Evolutionary conservation across 2,888 invertebrate genomes (phyloP).

Genomic region (Andricus quercusramuli): DNA sequence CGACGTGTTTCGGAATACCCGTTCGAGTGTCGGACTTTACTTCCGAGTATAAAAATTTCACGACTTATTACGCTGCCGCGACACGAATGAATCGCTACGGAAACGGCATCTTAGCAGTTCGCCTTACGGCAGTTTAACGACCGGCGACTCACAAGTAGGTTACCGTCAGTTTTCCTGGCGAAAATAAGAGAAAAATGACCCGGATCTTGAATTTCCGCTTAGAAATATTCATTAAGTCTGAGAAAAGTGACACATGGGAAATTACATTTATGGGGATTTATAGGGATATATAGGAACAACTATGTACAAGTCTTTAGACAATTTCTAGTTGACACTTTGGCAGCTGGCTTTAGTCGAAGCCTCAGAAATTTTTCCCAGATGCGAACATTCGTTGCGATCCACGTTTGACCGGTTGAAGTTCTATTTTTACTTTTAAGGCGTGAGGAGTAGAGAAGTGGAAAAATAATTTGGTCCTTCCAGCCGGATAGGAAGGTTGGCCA

Average conservation of each 20-base stretch:
- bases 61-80: constrained; percentile 33
- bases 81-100: not conserved
- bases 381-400: not conserved
- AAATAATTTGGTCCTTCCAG: not conserved
- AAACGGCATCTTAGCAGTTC: not conserved
- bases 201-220: not conserved
- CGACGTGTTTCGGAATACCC: constrained; percentile 21
- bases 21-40: constrained; percentile 24
- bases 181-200: not conserved
- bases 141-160: constrained; percentile 15
- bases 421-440: not conserved
- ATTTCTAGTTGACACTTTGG: constrained; percentile 15
- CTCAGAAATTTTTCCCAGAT: not conserved
- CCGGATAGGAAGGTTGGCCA: not conserved
- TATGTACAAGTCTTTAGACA: constrained; percentile 26
- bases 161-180: not conserved
- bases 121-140: constrained; percentile 4
- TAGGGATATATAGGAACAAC: constrained; percentile 11
- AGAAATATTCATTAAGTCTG: not conserved
- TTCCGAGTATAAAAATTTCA: constrained; percentile 38
- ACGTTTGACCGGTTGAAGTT: not conserved
- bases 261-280: constrained; percentile 36
- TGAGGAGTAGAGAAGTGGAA: not conserved
- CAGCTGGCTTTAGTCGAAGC: not conserved
- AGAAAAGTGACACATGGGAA: not conserved